Conservation (phyloP, 2,113 vertebrate species). For the Bambusicola thoracicus region DNA sequence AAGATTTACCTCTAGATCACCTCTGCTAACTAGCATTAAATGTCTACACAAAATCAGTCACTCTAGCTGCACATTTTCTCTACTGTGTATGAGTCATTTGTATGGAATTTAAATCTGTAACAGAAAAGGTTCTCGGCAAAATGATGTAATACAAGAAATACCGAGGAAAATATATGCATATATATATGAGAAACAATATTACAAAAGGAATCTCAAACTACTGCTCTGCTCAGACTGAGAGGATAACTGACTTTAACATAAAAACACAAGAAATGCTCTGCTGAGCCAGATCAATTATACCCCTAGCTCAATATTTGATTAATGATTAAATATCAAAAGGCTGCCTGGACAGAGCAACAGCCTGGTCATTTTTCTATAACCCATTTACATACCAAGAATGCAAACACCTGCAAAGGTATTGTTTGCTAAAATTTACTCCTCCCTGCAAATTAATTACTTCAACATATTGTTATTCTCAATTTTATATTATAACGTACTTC, state of each 20-base stretch:
- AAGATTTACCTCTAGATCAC: neutral
- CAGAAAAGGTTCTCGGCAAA: neutral
- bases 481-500: neutral
- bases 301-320: neutral
- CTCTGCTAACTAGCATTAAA: neutral
- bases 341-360: neutral
- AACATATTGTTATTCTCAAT: neutral
- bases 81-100: neutral
- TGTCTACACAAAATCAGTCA: neutral
- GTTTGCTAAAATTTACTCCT: neutral
- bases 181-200: neutral
- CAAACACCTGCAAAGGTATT: neutral
- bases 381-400: neutral
- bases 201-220: neutral
- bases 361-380: neutral
- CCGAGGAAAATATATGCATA: neutral
- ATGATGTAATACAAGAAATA: neutral
- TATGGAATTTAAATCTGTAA: neutral
- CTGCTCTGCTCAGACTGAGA: neutral
- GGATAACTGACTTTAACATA: neutral
- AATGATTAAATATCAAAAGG: rapidly evolving
- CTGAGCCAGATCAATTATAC: neutral
- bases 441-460: neutral
- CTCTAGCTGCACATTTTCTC: neutral
- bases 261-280: neutral